These are phyloP conservation scores for Craterocephalus amniculus DNA, from an alignment of 2,797 vertebrate species.

Conservation along the genomic window DNA sequence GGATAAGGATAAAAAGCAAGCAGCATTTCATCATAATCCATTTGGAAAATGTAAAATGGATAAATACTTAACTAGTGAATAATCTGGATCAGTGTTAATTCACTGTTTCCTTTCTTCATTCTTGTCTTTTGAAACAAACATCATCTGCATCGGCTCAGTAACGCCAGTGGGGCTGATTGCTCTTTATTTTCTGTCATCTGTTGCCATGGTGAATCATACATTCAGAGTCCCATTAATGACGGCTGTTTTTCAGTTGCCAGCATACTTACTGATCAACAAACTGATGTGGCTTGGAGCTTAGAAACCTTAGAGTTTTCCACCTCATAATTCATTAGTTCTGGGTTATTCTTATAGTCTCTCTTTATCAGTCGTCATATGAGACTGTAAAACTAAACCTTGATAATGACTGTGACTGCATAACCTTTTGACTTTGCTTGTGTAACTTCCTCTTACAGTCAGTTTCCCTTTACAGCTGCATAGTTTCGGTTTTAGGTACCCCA, in stretches of 20 bases:
- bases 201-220: neutral
- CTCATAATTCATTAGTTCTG: neutral
- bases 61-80: neutral
- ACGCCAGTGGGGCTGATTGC: neutral
- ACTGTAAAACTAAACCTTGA: neutral
- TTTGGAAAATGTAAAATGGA: too few species aligned
- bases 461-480: neutral
- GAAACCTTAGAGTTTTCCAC: neutral
- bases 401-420: neutral
- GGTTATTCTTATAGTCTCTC: neutral
- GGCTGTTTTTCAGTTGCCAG: neutral
- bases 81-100: neutral
- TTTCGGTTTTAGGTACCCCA: neutral
- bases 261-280: neutral
- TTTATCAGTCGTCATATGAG: neutral
- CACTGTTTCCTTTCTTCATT: neutral
- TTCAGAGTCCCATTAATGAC: neutral
- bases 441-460: slow-evolving; percentile 29
- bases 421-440: slow-evolving; percentile 1
- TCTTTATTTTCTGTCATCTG: neutral
- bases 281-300: neutral
- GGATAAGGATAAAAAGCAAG: neutral
- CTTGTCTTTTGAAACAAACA: neutral
- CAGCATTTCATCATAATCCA: neutral
- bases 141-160: neutral